A percentile compares a stretch with the other conserved stretches of the same genome.
Conservation (phyloP, 2,797 vertebrate genomes). For the Coregonus ussuriensis region DNA sequence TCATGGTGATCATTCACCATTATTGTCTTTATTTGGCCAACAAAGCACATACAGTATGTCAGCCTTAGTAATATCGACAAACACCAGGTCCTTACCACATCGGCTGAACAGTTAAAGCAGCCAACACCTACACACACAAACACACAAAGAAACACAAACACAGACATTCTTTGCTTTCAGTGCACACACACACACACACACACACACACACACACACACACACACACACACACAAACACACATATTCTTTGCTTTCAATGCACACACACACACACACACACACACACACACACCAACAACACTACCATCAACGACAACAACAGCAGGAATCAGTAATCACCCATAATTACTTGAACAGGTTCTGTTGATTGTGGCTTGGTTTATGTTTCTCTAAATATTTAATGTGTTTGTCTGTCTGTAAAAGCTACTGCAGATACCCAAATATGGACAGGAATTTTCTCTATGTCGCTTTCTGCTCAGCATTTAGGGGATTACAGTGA, state of each 20-base stretch:
- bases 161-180: not conserved
- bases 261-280: too few species aligned
- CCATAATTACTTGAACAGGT: not conserved
- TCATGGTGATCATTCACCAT: constrained; percentile 69
- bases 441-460: constrained; percentile 25
- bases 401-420: constrained; percentile 8
- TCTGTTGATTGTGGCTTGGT: not conserved
- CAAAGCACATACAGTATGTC: constrained; percentile 33
- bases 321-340: not conserved
- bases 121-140: constrained; percentile 23
- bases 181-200: not conserved
- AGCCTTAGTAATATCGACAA: constrained; percentile 40
- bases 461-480: constrained; percentile 12
- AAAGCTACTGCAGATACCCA: constrained; percentile 17
- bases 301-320: not conserved
- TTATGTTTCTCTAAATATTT: constrained; percentile 7
- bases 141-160: constrained; percentile 19
- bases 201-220: not conserved
- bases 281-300: not conserved
- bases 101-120: constrained; percentile 12
- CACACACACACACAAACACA: not conserved
- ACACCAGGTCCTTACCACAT: constrained; percentile 37
- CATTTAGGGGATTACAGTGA: constrained; percentile 1
- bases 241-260: too few species aligned
- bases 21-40: constrained; percentile 52